These are phyloP conservation scores for Rambutsinella grinnellia DNA, from an alignment of 2,888 invertebrate genomes.

Conservation along the genomic window DNA sequence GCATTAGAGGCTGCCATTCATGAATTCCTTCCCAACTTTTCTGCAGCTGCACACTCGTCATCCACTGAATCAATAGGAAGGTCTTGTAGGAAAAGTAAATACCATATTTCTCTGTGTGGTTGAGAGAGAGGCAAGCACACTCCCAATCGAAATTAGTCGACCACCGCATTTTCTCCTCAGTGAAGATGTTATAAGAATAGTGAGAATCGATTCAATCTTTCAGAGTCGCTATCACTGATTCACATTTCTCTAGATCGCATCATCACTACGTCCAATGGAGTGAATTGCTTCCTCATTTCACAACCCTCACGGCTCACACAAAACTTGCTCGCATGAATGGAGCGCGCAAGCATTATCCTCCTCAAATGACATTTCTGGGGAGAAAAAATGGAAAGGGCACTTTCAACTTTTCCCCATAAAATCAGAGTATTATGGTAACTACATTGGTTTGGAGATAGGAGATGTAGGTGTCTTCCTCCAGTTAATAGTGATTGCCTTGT, in stretches of 20 bases:
- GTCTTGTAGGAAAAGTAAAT: constrained; percentile 18
- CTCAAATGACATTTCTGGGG: background rate
- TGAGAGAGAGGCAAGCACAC: background rate
- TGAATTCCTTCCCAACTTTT: constrained; percentile 25
- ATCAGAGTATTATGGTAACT: constrained; percentile 50
- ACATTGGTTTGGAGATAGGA: constrained; percentile 5
- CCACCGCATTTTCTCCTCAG: background rate
- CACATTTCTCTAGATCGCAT: constrained; percentile 29
- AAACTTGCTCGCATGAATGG: background rate
- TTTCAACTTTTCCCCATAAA: constrained; percentile 52
- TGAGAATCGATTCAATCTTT: background rate
- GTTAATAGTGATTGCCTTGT: constrained; percentile 38
- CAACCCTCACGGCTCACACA: background rate
- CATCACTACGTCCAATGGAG: background rate
- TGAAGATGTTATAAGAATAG: background rate
- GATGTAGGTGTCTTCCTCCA: constrained; percentile 37
- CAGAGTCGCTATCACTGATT: constrained; percentile 33
- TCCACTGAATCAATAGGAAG: constrained; percentile 39
- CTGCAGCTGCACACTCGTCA: constrained; percentile 34
- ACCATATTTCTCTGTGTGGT: constrained; percentile 1
- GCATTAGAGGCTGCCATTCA: constrained; percentile 27
- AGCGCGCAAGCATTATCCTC: background rate
- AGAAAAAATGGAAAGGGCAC: constrained; percentile 1
- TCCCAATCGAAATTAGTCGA: background rate
- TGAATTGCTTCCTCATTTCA: background rate